phyloP scores from a whole-genome alignment of 2,888 invertebrate genomes.

The Shargacucullia verbasci region DNA sequence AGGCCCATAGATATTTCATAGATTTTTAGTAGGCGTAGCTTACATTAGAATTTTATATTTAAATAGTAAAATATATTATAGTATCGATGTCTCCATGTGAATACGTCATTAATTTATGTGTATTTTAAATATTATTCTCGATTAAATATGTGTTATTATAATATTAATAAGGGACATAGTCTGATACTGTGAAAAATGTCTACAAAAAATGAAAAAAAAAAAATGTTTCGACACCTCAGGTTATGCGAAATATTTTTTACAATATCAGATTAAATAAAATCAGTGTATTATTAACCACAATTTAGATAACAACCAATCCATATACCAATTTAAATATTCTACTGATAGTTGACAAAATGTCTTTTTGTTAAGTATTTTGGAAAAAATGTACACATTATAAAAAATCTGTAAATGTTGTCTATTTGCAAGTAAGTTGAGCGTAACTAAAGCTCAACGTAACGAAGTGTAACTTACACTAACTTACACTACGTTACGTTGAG shows the following conservation, averaged over 20 bases:
- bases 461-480: too few species aligned
- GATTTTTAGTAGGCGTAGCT: constrained; percentile 80
- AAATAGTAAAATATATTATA: constrained; percentile 59
- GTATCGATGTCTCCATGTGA: constrained; percentile 53
- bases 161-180: constrained; percentile 30
- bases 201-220: background rate
- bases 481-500: too few species aligned
- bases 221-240: constrained; percentile 1
- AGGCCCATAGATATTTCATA: constrained; percentile 79
- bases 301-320: constrained; percentile 37
- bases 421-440: constrained; percentile 37
- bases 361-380: constrained; percentile 48
- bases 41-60: constrained; percentile 81
- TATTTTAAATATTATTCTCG: constrained; percentile 52
- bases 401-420: constrained; percentile 20
- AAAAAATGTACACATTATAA: constrained; percentile 38
- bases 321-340: constrained; percentile 33
- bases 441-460: too few species aligned
- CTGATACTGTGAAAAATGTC: constrained; percentile 42
- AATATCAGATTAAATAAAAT: constrained; percentile 30
- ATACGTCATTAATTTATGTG: constrained; percentile 52
- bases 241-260: constrained; percentile 21
- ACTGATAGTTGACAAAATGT: constrained; percentile 31
- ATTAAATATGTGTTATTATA: constrained; percentile 52
- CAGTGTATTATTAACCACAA: constrained; percentile 33